A percentile compares a stretch with the other conserved stretches of the same genome.
phyloP scores from a whole-genome alignment of 2,113 vertebrate genomes.

The Psittacula cyanocephala region DNA sequence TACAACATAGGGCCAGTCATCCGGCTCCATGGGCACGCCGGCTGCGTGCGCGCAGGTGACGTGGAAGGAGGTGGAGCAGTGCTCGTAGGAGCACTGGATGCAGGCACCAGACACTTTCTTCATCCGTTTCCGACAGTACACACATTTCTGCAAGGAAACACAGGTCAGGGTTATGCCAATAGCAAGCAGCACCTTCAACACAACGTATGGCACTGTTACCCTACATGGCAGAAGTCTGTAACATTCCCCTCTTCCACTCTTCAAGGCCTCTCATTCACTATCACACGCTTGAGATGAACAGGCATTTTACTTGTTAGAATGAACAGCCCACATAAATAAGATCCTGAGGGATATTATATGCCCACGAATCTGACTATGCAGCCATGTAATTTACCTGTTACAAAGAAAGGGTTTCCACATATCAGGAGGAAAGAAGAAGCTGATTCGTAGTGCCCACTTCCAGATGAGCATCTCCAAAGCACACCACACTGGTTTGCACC shows the following conservation, averaged over 20 bases:
- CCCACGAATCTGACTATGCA: not conserved
- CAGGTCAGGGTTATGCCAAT: accelerated
- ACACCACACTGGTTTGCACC: not conserved
- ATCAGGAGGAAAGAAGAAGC: not conserved
- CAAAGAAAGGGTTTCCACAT: not conserved
- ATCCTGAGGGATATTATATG: not conserved
- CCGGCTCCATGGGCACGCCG: conserved; percentile 89
- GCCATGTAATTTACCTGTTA: not conserved
- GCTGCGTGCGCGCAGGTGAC: conserved; percentile 93
- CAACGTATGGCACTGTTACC: accelerated
- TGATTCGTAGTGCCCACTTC: not conserved
- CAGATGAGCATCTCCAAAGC: not conserved
- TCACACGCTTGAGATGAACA: not conserved
- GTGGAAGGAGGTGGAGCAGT: conserved; percentile 96
- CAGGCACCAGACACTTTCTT: conserved; percentile 86
- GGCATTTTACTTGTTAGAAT: not conserved
- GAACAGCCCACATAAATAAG: not conserved
- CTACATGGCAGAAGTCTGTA: accelerated
- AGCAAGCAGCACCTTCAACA: accelerated
- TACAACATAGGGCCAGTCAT: conserved; percentile 95
- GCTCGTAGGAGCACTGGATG: conserved; percentile 90
- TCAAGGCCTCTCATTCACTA: not conserved
- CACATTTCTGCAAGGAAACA: conserved; percentile 81
- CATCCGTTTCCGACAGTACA: conserved; percentile 87
- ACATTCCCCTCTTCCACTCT: no score